Conservation (phyloP, 2,113 vertebrate species). For the Sinocyclocheilus rhinocerous region DNA sequence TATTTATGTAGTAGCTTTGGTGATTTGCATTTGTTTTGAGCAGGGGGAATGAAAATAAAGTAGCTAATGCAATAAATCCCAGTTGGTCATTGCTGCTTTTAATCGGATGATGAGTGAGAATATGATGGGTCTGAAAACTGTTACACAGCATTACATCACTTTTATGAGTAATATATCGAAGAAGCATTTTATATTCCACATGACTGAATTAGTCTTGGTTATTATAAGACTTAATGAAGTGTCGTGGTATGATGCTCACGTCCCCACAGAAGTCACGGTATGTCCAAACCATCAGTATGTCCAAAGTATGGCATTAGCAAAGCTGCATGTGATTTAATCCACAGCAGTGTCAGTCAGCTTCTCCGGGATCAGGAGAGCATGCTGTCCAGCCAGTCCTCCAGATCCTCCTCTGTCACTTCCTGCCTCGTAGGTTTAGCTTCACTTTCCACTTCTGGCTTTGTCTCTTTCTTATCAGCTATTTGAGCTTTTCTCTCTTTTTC, state of each 20-base stretch:
- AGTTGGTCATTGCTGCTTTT: neutral
- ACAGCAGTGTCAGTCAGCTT: neutral
- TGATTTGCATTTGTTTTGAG: slow-evolving; percentile 76
- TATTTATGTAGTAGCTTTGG: slow-evolving; percentile 84
- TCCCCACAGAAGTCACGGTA: neutral
- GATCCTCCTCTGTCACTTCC: slow-evolving; percentile 86
- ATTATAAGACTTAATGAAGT: neutral
- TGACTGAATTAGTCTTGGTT: neutral
- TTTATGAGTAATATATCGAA: neutral
- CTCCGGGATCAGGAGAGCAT: slow-evolving; percentile 84
- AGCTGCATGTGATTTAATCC: neutral
- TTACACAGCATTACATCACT: neutral
- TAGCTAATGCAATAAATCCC: slow-evolving; percentile 88
- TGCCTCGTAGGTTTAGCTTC: slow-evolving; percentile 54
- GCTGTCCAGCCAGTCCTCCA: slow-evolving; percentile 96
- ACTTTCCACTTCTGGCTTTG: neutral
- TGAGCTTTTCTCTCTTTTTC: slow-evolving; percentile 38
- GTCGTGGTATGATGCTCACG: neutral
- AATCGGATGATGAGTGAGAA: neutral
- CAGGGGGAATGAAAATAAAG: slow-evolving; percentile 78
- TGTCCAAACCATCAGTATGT: too few relatives aligned
- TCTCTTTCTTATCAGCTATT: neutral
- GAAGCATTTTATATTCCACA: neutral
- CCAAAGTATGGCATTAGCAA: slow-evolving; percentile 8
- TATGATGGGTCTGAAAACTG: neutral